Conservation (phyloP, 2,888 invertebrate genomes). For the Siphlonurus alternatus region DNA sequence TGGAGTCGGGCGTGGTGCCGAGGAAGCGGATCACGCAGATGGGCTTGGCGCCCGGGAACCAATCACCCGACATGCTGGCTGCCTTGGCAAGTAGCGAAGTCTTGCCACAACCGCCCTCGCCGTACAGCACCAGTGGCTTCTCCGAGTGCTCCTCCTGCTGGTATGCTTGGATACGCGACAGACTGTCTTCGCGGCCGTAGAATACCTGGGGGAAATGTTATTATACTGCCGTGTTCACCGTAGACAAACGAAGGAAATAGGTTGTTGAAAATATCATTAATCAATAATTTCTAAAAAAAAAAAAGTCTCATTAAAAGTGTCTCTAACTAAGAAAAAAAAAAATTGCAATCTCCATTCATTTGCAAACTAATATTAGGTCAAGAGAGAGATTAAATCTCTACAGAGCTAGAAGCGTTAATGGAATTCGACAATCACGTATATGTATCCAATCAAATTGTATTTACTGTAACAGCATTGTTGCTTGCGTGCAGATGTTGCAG, state of each 20-base stretch:
- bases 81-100: slow-evolving; percentile 89
- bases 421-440: no score
- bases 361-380: not conserved
- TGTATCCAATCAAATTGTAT: no score
- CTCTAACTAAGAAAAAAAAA: not conserved
- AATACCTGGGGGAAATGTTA: slow-evolving; percentile 42
- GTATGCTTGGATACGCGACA: slow-evolving; percentile 62
- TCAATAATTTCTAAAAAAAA: no score
- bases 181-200: slow-evolving; percentile 77
- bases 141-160: slow-evolving; percentile 66
- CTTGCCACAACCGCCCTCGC: slow-evolving; percentile 95
- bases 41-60: slow-evolving; percentile 60
- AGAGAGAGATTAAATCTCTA: not conserved
- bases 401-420: no score
- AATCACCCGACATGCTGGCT: slow-evolving; percentile 56
- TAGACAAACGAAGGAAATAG: not conserved
- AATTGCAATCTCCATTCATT: not conserved
- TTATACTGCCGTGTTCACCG: not conserved
- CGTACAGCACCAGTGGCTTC: slow-evolving; percentile 80
- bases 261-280: no score
- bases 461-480: slow-evolving; percentile 73
- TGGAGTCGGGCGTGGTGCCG: slow-evolving; percentile 94
- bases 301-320: no score
- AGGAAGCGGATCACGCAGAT: slow-evolving; percentile 81
- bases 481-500: slow-evolving; percentile 91